phyloP scores from a whole-genome alignment of 1,140 invertebrate species.

The Drosophila biarmipes region DNA sequence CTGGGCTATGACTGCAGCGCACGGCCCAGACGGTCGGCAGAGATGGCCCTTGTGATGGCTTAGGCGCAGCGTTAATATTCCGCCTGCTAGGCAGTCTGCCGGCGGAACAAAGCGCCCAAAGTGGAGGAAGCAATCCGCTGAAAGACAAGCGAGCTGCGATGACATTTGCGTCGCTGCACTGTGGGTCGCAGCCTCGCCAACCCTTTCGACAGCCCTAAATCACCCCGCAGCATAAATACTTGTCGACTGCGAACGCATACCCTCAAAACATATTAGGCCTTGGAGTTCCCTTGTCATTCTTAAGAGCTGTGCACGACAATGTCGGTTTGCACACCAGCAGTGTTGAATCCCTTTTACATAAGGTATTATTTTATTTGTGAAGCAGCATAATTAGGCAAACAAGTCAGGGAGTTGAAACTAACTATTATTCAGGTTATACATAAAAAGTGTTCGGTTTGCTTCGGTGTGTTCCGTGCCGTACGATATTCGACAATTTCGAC shows the following conservation, averaged over 20 bases:
- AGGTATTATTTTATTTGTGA: no score
- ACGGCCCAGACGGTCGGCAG: slow-evolving; percentile 26
- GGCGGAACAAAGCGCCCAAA: slow-evolving; percentile 42
- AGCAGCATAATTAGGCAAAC: no score
- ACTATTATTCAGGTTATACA: no score
- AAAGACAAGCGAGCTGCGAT: slow-evolving; percentile 51
- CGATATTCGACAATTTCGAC: no score
- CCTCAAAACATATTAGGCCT: background rate
- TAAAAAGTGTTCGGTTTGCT: no score
- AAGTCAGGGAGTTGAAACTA: no score
- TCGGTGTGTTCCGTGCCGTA: no score
- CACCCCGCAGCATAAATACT: slow-evolving; percentile 6
- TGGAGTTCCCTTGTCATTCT: background rate
- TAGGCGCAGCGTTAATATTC: slow-evolving; percentile 54
- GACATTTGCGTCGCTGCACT: slow-evolving; percentile 31
- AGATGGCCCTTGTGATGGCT: slow-evolving; percentile 55
- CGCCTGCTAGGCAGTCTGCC: slow-evolving; percentile 47
- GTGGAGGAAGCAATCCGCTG: slow-evolving; percentile 39
- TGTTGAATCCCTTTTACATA: no score
- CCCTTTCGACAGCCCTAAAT: background rate
- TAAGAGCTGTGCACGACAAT: background rate
- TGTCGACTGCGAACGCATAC: background rate
- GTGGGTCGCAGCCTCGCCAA: slow-evolving; percentile 10
- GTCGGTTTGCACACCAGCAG: no score
- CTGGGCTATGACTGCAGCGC: slow-evolving; percentile 37